A percentile compares a stretch with the other conserved stretches of the same genome.
phyloP scores from a whole-genome alignment of 2,113 vertebrate species.

The Mus spicilegus region DNA sequence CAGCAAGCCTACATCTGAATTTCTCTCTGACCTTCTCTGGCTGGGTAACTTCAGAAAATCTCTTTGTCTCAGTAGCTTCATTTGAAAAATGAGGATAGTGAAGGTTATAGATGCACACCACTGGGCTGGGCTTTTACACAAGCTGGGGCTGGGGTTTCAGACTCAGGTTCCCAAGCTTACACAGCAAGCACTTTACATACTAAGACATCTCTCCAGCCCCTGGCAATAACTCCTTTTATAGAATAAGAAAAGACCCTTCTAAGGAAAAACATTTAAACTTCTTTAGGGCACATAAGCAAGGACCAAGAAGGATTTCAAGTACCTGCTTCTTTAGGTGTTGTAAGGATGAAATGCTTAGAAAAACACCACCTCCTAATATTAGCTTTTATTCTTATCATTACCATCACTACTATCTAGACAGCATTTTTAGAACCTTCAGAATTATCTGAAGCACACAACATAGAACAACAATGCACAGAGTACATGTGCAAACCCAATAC shows the following conservation, averaged over 20 bases:
- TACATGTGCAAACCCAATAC: neutral
- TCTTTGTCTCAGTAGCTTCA: constrained; percentile 29
- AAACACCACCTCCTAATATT: neutral
- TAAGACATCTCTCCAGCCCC: no score
- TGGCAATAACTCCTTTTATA: neutral
- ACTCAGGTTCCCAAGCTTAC: neutral
- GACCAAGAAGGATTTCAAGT: neutral
- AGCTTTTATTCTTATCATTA: neutral
- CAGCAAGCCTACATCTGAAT: neutral
- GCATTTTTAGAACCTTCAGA: neutral
- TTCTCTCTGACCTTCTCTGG: neutral
- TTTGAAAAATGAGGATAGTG: constrained; percentile 29
- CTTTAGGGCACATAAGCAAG: neutral
- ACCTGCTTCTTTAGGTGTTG: neutral
- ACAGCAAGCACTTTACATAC: neutral
- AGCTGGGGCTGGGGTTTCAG: neutral
- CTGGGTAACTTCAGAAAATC: neutral
- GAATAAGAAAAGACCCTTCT: neutral
- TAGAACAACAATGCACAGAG: neutral
- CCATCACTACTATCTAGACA: neutral
- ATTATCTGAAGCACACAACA: neutral
- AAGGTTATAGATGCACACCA: no score
- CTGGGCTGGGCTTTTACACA: no score
- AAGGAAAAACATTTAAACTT: neutral
- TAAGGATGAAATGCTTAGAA: constrained; percentile 27